Evolutionary conservation across 30 jellyfish, hydroid and myxozoan species (phyloP).

Genomic region (Aurelia aurita): DNA sequence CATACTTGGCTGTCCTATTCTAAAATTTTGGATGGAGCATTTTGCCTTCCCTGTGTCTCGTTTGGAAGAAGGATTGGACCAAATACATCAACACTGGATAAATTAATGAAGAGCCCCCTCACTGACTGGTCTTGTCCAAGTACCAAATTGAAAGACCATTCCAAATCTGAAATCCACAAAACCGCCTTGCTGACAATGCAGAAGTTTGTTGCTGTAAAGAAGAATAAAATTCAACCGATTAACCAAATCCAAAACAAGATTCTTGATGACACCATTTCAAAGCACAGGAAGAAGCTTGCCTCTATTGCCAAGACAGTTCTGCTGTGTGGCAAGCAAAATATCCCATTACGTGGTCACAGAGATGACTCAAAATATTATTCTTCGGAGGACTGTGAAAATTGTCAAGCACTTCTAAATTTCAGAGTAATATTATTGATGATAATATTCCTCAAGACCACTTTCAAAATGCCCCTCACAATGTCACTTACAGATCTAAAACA

Average conservation of each 20-base stretch:
- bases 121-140: slow-evolving; percentile 32
- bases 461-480: slow-evolving; percentile 9
- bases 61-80: slow-evolving; percentile 30
- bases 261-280: background rate
- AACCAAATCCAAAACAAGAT: slow-evolving; percentile 5
- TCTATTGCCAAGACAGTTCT: slow-evolving; percentile 9
- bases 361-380: slow-evolving; percentile 35
- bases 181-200: slow-evolving; percentile 49
- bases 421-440: slow-evolving; percentile 19
- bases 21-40: too few relatives aligned
- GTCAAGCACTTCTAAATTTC: slow-evolving; percentile 40
- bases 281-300: slow-evolving; percentile 14
- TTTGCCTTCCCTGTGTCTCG: background rate
- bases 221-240: slow-evolving; percentile 14
- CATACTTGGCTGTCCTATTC: too few relatives aligned
- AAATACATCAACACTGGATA: slow-evolving; percentile 26
- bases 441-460: background rate
- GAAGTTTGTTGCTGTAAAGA: slow-evolving; percentile 32
- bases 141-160: slow-evolving; percentile 1
- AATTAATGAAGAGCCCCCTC: slow-evolving; percentile 28
- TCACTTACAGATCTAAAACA: slow-evolving; percentile 32
- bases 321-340: slow-evolving; percentile 22
- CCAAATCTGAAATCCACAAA: slow-evolving; percentile 12
- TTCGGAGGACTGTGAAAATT: slow-evolving; percentile 25
- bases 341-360: slow-evolving; percentile 39